phyloP scores from a whole-genome alignment of 2,888 invertebrate genomes.

The Drosophila cognata region DNA sequence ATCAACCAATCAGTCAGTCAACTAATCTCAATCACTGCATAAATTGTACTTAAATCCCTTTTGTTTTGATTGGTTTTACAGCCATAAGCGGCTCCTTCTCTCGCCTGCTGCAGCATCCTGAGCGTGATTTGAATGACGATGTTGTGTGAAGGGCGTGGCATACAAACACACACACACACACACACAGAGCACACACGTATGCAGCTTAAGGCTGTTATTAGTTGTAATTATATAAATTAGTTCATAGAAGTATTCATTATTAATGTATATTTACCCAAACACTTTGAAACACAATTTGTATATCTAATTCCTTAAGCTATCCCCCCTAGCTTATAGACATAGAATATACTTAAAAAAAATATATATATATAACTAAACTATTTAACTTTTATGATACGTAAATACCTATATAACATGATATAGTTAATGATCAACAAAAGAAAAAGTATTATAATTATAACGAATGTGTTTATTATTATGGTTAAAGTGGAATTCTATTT shows the following conservation, averaged over 20 bases:
- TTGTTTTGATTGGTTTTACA: conserved; percentile 76
- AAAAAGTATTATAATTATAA: conserved; percentile 51
- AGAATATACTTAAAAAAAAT: conserved; percentile 4
- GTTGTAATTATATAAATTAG: conserved; percentile 48
- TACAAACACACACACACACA: conserved; percentile 28
- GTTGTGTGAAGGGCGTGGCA: conserved; percentile 36
- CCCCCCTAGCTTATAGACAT: conserved; percentile 34
- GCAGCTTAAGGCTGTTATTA: conserved; percentile 30
- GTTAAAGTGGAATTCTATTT: neutral
- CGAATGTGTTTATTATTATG: neutral
- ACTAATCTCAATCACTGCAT: conserved; percentile 48
- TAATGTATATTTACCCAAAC: conserved; percentile 13
- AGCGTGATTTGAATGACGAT: conserved; percentile 48
- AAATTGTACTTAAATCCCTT: conserved; percentile 67
- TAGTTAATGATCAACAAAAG: conserved; percentile 46
- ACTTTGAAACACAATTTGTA: conserved; percentile 26
- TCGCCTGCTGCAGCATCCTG: conserved; percentile 36
- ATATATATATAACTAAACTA: conserved; percentile 21
- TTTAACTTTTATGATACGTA: conserved; percentile 28
- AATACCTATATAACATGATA: conserved; percentile 38
- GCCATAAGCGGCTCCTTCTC: conserved; percentile 60
- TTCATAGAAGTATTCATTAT: conserved; percentile 24
- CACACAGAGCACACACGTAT: conserved; percentile 12
- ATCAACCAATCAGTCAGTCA: conserved; percentile 44
- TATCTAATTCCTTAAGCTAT: conserved; percentile 48